phyloP scores from a whole-genome alignment of 2,888 invertebrate species.

The Minunthozetes semirufus region DNA sequence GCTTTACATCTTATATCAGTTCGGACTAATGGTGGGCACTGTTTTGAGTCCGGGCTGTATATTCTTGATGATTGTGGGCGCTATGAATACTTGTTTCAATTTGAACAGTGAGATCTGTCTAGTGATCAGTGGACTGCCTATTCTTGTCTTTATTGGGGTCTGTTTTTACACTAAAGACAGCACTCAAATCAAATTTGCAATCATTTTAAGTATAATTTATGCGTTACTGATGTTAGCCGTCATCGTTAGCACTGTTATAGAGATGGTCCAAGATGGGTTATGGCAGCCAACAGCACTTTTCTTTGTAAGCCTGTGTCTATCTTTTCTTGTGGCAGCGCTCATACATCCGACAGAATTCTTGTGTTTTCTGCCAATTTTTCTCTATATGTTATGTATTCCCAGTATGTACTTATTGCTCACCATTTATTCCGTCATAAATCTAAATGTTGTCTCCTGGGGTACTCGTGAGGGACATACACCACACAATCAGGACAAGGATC shows the following conservation, averaged over 20 bases:
- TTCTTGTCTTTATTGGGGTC: slow-evolving; percentile 62
- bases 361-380: slow-evolving; percentile 66
- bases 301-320: slow-evolving; percentile 63
- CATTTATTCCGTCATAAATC: slow-evolving; percentile 83
- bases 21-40: slow-evolving; percentile 64
- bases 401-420: slow-evolving; percentile 89
- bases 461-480: slow-evolving; percentile 62
- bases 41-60: slow-evolving; percentile 74
- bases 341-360: slow-evolving; percentile 81
- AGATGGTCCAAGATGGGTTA: slow-evolving; percentile 60
- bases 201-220: slow-evolving; percentile 92
- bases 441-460: slow-evolving; percentile 91
- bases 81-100: slow-evolving; percentile 66
- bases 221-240: slow-evolving; percentile 99
- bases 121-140: slow-evolving; percentile 86
- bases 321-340: slow-evolving; percentile 91
- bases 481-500: too few species aligned
- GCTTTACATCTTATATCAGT: slow-evolving; percentile 48
- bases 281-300: slow-evolving; percentile 67
- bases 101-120: slow-evolving; percentile 58
- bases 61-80: slow-evolving; percentile 73
- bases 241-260: slow-evolving; percentile 69
- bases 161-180: slow-evolving; percentile 59
- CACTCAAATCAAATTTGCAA: slow-evolving; percentile 67
- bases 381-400: slow-evolving; percentile 86